Evolutionary conservation across 2,797 vertebrate species (phyloP), one percentile per base, ranked within the genome.

Genomic region (Eptatretus atami): DNA sequence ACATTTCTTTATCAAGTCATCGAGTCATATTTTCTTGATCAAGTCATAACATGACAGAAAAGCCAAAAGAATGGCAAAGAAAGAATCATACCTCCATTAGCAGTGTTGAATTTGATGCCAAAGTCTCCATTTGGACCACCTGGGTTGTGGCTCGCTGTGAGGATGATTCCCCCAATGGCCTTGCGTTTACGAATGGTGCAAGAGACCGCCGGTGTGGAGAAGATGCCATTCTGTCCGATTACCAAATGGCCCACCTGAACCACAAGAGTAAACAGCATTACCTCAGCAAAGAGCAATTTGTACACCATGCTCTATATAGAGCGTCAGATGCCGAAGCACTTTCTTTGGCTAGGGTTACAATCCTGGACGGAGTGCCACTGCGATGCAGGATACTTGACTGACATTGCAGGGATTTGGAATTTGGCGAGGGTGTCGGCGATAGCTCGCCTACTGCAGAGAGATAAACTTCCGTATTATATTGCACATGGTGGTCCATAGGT

Each of bases 181-280:
- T 98, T 98, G 74, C 94, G 86, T 77, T 96, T 98, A 68, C 88
- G 78, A 76, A 96, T 93, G 75, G 95, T 86, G 73, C 90, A 94
- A 15, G 92, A 98, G 67, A 94, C 85, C 19, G 92, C 90, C 64
- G 92, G 92, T 9, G 92, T 98, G 15, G 92, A 98, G 70, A 96
- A 78, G 69, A 98, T 82, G 68, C 92, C 88, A 10, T 84, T 85
- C 75, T 95, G 90, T 25, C 88, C 92, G 68, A 98, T 85, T 66
- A 98, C 82, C 74, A 98, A 72, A 63, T 86, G 81, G 63, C 90
- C 92, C 15, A 98, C 96, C 92, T 98, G 78, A 63, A 69, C 15
- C 24, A 11, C 15, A 15, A 24, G 55, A 60, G 55, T 15, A 60
- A 19, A 15, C 55, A 60, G 15, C 55, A 60, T 15, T 11, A 11